These are phyloP conservation scores for Poecilia latipinna DNA, from an alignment of 2,113 vertebrate species.

Conservation along the genomic window DNA sequence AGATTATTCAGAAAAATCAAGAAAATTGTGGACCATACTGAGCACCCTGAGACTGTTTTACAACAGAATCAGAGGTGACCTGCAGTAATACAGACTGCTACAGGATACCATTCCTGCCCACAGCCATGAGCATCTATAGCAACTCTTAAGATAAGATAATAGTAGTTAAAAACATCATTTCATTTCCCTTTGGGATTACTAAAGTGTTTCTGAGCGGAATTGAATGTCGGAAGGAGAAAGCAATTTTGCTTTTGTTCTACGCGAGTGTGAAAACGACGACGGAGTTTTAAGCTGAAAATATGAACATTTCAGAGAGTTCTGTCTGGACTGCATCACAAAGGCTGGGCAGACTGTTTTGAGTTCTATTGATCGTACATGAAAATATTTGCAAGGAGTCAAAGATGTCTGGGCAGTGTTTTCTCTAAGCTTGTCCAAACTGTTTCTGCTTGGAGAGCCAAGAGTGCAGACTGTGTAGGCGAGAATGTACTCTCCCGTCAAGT, in stretches of 20 bases:
- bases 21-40: too few species aligned
- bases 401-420: neutral
- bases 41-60: too few species aligned
- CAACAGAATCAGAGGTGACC: too few species aligned
- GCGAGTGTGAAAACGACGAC: neutral
- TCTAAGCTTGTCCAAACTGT: neutral
- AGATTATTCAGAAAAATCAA: too few species aligned
- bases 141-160: too few species aligned
- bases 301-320: neutral
- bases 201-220: too few species aligned
- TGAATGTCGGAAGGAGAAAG: too few species aligned
- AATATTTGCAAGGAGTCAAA: slow-evolving; percentile 7
- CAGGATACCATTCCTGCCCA: too few species aligned
- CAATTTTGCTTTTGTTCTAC: neutral
- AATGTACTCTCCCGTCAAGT: slow-evolving; percentile 9
- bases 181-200: too few species aligned
- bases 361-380: neutral
- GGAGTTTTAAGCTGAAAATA: neutral
- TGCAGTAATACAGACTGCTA: too few species aligned
- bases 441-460: neutral
- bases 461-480: neutral
- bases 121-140: too few species aligned
- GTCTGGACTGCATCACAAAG: neutral
- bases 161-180: too few species aligned
- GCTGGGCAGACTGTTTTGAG: neutral